Evolutionary conservation across 2,797 vertebrate species (phyloP).

Genomic region (Spinus pinus): DNA sequence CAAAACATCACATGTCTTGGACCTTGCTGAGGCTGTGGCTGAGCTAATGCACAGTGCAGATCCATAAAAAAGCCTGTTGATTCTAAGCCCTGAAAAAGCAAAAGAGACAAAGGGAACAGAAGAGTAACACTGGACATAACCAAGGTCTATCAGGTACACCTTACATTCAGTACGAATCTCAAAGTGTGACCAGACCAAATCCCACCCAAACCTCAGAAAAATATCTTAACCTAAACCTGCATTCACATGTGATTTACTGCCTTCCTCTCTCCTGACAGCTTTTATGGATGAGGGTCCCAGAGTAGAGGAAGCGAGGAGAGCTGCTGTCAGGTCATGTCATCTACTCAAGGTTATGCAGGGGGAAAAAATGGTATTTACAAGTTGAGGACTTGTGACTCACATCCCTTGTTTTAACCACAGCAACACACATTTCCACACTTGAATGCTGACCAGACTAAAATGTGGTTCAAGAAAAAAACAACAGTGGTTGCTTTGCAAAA

Average conservation of each 20-base stretch:
- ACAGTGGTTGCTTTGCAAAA: background rate
- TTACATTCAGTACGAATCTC: background rate
- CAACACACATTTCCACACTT: slow-evolving; percentile 30
- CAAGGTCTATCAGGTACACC: background rate
- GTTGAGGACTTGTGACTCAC: slow-evolving; percentile 30
- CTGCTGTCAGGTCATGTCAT: background rate
- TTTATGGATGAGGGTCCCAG: background rate
- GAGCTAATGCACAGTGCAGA: background rate
- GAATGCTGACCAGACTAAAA: slow-evolving; percentile 43
- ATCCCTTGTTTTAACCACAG: slow-evolving; percentile 49
- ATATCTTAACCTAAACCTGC: background rate
- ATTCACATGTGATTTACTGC: background rate
- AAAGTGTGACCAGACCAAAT: background rate
- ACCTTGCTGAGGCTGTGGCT: background rate
- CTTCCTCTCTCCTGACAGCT: background rate
- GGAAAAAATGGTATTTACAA: background rate
- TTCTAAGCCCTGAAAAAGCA: background rate
- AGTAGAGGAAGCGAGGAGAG: background rate
- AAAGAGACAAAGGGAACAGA: background rate
- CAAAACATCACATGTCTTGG: slow-evolving; percentile 60
- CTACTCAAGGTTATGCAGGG: background rate
- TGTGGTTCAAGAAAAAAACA: background rate
- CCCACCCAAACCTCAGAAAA: background rate
- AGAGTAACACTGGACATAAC: background rate
- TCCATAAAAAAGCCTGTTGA: background rate